A percentile compares a stretch with the other conserved stretches of the same genome.
phyloP scores from a whole-genome alignment of 2,797 vertebrate species.

The Buceros bicornis region DNA sequence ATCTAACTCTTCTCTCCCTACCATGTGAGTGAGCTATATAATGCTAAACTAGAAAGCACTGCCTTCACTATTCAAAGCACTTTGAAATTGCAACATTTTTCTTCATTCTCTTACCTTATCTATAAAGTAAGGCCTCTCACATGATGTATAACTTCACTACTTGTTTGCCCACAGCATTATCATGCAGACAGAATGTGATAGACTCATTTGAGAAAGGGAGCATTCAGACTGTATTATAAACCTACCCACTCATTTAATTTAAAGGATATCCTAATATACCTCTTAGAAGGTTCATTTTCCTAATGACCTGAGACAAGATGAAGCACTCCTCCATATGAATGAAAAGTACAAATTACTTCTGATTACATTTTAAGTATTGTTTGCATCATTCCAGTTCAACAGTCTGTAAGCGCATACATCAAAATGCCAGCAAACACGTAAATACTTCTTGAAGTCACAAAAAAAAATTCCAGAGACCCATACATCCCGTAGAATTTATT shows the following conservation, averaged over 20 bases:
- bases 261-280: neutral
- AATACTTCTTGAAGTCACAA: neutral
- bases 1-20: constrained; percentile 12
- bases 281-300: neutral
- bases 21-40: neutral
- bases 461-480: neutral
- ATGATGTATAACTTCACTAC: neutral
- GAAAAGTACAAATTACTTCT: neutral
- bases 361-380: neutral
- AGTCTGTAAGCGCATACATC: neutral
- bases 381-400: neutral
- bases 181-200: neutral
- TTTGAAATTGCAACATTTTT: constrained; percentile 13
- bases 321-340: neutral
- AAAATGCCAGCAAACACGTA: neutral
- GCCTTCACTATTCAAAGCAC: constrained; percentile 26
- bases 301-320: neutral
- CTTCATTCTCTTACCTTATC: constrained; percentile 24
- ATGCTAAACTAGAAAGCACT: constrained; percentile 36
- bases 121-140: neutral
- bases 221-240: neutral
- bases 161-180: neutral
- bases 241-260: neutral
- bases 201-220: neutral
- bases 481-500: neutral